Evolutionary conservation across 2,113 vertebrate species (phyloP).

Genomic region (Sturnus vulgaris): DNA sequence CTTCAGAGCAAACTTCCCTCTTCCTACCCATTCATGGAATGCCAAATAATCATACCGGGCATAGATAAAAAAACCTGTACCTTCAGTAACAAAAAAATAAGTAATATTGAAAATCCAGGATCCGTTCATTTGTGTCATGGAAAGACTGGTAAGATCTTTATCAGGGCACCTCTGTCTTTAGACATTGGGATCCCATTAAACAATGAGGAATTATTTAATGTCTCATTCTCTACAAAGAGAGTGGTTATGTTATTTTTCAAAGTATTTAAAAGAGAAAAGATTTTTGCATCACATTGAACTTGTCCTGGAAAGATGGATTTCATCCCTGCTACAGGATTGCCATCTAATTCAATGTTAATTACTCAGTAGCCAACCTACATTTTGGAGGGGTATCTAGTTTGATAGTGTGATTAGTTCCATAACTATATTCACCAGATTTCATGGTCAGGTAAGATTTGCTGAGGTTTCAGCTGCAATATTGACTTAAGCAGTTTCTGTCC

Average conservation of each 20-base stretch:
- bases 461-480: background rate
- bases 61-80: background rate
- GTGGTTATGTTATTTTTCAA: background rate
- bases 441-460: background rate
- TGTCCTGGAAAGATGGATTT: background rate
- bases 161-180: background rate
- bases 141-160: background rate
- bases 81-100: background rate
- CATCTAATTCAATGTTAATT: background rate
- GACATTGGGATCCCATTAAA: background rate
- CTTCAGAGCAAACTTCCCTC: background rate
- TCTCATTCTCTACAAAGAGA: background rate
- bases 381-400: background rate
- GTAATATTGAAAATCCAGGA: background rate
- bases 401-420: background rate
- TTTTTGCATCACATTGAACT: background rate
- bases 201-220: background rate
- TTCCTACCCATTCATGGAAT: background rate
- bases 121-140: background rate
- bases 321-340: background rate
- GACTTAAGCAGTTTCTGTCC: background rate
- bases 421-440: background rate
- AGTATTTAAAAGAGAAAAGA: background rate
- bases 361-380: background rate
- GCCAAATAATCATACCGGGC: background rate